These are phyloP conservation scores for Drosophila malerkotliana DNA, from an alignment of 1,140 invertebrate species.

Conservation along the genomic window DNA sequence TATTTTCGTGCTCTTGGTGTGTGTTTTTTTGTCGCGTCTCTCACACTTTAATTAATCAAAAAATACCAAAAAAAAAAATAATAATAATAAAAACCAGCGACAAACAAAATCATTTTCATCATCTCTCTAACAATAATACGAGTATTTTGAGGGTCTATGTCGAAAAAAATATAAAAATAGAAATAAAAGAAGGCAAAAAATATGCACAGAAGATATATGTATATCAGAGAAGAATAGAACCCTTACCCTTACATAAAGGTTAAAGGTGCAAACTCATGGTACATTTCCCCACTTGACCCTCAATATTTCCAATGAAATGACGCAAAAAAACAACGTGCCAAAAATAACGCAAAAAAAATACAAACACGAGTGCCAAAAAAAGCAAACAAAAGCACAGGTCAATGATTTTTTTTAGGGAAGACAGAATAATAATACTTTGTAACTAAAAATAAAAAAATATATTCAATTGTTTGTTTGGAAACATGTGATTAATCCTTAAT, in stretches of 20 bases:
- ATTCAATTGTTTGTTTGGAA: slow-evolving; percentile 18
- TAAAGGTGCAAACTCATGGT: slow-evolving; percentile 21
- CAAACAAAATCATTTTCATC: slow-evolving; percentile 8
- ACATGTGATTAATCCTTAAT: slow-evolving; percentile 3
- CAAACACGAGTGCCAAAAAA: not conserved
- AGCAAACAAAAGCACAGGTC: not conserved
- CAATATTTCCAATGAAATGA: slow-evolving; percentile 12
- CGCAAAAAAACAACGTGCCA: slow-evolving; percentile 32
- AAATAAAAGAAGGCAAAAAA: not conserved
- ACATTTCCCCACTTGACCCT: not conserved
- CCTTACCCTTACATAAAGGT: slow-evolving; percentile 22
- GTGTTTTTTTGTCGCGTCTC: slow-evolving; percentile 53
- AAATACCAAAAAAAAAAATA: slow-evolving; percentile 32
- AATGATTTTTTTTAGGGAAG: slow-evolving; percentile 11
- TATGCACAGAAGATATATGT: too few relatives aligned
- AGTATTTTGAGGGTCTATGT: slow-evolving; percentile 6
- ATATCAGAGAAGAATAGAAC: slow-evolving; percentile 9
- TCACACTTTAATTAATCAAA: slow-evolving; percentile 75
- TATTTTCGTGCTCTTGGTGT: slow-evolving; percentile 51
- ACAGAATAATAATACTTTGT: slow-evolving; percentile 1
- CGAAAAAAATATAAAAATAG: not conserved
- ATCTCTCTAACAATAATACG: slow-evolving; percentile 27
- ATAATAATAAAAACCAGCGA: slow-evolving; percentile 23
- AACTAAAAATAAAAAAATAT: not conserved
- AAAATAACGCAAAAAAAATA: slow-evolving; percentile 35